Percentiles rank a stretch among this genome's conserved stretches.
These are phyloP conservation scores for Penaeus indicus DNA, from an alignment of 1,140 invertebrate genomes.

Conservation along the genomic window DNA sequence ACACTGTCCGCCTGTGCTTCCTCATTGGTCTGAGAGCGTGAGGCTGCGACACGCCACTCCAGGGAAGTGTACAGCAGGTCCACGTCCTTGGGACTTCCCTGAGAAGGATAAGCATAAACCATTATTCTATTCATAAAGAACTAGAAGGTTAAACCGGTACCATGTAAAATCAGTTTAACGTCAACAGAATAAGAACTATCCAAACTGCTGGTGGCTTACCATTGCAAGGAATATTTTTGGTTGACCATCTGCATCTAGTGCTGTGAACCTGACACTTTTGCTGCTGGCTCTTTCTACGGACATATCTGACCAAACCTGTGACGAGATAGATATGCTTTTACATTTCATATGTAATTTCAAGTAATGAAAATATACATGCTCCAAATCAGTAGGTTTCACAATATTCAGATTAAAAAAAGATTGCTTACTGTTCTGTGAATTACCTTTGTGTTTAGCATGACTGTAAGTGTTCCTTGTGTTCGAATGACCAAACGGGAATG, in stretches of 20 bases:
- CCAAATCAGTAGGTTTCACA: conserved; percentile 27
- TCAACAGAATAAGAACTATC: background rate
- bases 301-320: conserved; percentile 90
- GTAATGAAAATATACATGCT: conserved; percentile 2
- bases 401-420: background rate
- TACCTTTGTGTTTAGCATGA: conserved; percentile 93
- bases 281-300: conserved; percentile 85
- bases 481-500: conserved; percentile 86
- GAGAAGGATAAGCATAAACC: conserved; percentile 55
- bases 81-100: conserved; percentile 85
- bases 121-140: background rate
- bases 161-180: no score
- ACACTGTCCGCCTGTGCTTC: conserved; percentile 25
- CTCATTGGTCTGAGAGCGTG: conserved; percentile 66
- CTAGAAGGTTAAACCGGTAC: background rate
- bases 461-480: conserved; percentile 86
- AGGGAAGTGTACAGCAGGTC: conserved; percentile 81
- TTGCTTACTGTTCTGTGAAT: background rate
- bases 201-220: conserved; percentile 71
- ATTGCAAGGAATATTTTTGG: conserved; percentile 89
- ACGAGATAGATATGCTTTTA: conserved; percentile 35
- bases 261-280: conserved; percentile 90
- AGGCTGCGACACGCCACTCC: conserved; percentile 75
- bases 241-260: conserved; percentile 84
- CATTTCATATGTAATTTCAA: background rate